Evolutionary conservation across 2,888 invertebrate species (phyloP), one percentile per base, ranked within the genome.

Genomic region (Hydroisotoma schaefferi): DNA sequence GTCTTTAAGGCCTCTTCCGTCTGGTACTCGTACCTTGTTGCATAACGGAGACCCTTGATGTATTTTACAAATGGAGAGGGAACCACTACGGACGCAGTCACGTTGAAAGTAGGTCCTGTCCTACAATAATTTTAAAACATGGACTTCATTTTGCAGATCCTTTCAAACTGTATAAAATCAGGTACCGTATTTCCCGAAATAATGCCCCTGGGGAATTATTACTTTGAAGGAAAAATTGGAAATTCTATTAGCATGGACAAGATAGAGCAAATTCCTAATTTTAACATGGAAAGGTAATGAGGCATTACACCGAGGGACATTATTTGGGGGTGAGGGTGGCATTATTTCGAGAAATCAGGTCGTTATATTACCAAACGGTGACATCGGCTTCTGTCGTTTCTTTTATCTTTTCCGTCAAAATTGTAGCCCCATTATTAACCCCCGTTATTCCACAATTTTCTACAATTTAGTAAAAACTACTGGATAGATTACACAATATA

Each of bases 1-100:
- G 25, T 26, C 5, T 40, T 40, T 26, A 54, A 54, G 2, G 26
- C 27, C n/a, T 25, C 43, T 43, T 26, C 44, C 18, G 54, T 43
- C 20, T 5, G 44, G 27, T 43, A 43, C 43, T 54, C 54, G n/a
- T 54, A 54, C 27, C 44, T 4, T 6, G 27, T 28, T 22, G 40
- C 40, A 29, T 54, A 54, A 1, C 54, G 26, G n/a, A 54, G 44
- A 15, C 40, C 54, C 6, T 27, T 2, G 2, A 43, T 25, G 27
- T 54, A 54, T 18, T 43, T 40, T 3, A 27, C 26, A 22, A 26
- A 26, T 4, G 54, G 54, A 22, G 27, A 43, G 25, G 54, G 2
- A 18, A 44, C 29, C 8, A 44, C 40, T 27, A 27, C 54, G 10
- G 54, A 18, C 4, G 43, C 6, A 2, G 26, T 26, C 2, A 54